These are phyloP conservation scores for Diuraphis noxia DNA, from an alignment of 1,140 invertebrate species.

Conservation along the genomic window DNA sequence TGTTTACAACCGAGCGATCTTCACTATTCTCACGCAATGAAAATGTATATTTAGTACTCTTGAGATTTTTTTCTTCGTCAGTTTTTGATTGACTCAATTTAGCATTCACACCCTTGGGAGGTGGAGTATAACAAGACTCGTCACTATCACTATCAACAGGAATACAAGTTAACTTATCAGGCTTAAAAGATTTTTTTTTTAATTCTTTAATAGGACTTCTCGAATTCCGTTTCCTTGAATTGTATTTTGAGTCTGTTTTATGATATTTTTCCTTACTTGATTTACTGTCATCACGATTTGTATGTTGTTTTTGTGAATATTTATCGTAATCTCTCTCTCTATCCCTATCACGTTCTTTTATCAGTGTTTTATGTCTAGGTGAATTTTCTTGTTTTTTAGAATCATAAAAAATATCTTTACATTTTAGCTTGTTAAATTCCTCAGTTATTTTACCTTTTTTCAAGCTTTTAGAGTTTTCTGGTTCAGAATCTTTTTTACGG, in stretches of 20 bases:
- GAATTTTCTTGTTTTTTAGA: conserved; percentile 21
- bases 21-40: conserved; percentile 27
- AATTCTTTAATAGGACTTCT: conserved; percentile 9
- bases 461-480: background rate
- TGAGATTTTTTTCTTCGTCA: conserved; percentile 23
- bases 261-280: conserved; percentile 40
- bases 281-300: conserved; percentile 29
- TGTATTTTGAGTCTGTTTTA: conserved; percentile 20
- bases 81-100: conserved; percentile 19
- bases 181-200: background rate
- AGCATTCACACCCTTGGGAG: conserved; percentile 29
- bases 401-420: background rate
- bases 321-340: conserved; percentile 44
- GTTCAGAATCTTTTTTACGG: conserved; percentile 28
- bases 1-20: background rate
- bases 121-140: conserved; percentile 36
- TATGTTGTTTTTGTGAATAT: conserved; percentile 23
- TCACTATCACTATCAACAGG: conserved; percentile 21
- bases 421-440: conserved; percentile 7
- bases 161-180: conserved; percentile 27
- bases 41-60: conserved; percentile 51
- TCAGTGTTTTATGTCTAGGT: conserved; percentile 9
- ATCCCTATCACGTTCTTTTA: conserved; percentile 36
- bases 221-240: conserved; percentile 12
- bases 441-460: conserved; percentile 20